Evolutionary conservation across 2,113 vertebrate species (phyloP), one percentile per base, ranked within the genome.

Genomic region (Nyctereutes procyonoides): DNA sequence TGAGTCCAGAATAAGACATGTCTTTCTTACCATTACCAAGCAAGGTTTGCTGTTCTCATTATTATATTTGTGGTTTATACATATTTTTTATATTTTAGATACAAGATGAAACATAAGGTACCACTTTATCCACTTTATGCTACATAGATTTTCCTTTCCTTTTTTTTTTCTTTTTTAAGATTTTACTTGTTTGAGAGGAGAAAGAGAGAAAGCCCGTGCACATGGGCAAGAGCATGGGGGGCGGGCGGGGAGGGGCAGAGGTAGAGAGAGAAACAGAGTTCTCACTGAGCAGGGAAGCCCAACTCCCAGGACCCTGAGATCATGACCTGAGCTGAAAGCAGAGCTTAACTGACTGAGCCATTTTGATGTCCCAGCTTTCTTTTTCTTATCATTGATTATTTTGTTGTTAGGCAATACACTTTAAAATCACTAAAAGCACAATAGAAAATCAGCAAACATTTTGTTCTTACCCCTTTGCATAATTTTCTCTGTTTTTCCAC

Each of bases 1-100:
- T 1, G 9, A 71, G 32, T 53, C 22, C 11, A 71, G 14, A 77
- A 74, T 63, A 88, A 92, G 51, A 71, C 17, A 38, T 43, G 26
- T 16, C 22, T 89, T 92, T 90, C n/a, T 95, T 85, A 89, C 73
- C 16, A 89, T 51, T 86, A 62, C 60, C 43, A 93, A 88, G 26
- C 84, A 69, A 83, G 13, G 1, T 38, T 95, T 62, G 80, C 82
- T 76, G 3, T 56, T 24, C 17, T 69, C 20, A 79, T 38, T 95
- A 77, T 79, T 84, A 56, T 43, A 43, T 88, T 79, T 67, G 8
- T 26, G 20, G 4, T 58, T 60, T 55, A 32, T 28, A 26, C 30
- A 26, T n/a, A 24, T 53, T 76, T 71, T 60, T 60, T 95, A 30
- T 32, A 35, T 69, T 73, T 69, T n/a, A 81, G 51, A 51, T 97